phyloP scores from a whole-genome alignment of 2,113 vertebrate genomes.

The Ceyx margarethae region DNA sequence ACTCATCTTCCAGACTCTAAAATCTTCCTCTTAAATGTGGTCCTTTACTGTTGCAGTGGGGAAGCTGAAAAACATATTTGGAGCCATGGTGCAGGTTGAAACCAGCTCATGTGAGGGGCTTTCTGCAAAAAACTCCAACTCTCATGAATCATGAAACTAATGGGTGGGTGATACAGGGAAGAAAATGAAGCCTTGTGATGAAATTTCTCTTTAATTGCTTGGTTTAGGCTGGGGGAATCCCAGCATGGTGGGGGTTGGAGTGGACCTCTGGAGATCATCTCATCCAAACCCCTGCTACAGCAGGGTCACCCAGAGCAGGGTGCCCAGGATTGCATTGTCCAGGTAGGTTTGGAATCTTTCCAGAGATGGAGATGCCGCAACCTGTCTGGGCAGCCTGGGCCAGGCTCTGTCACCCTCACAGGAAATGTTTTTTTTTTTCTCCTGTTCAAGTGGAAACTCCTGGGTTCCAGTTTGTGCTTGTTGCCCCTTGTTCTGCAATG shows the following conservation, averaged over 20 bases:
- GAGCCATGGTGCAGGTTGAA: not conserved
- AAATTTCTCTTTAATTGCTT: not conserved
- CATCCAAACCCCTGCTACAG: no score
- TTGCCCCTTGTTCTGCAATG: not conserved
- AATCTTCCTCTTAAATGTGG: not conserved
- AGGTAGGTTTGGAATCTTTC: not conserved
- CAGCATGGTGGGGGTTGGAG: not conserved
- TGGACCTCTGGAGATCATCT: not conserved
- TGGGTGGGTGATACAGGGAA: not conserved
- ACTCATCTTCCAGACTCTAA: not conserved
- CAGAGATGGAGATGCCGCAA: not conserved
- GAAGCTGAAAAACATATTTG: not conserved
- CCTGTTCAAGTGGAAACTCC: not conserved
- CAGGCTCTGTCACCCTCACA: not conserved
- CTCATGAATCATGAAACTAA: not conserved
- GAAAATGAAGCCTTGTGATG: not conserved
- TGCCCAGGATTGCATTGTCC: not conserved
- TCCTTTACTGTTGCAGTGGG: not conserved
- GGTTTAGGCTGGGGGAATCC: not conserved
- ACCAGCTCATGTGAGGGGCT: fast-evolving
- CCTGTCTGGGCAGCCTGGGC: not conserved
- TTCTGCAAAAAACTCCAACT: not conserved
- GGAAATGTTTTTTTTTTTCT: not conserved
- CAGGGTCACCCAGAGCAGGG: not conserved
- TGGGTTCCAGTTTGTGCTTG: not conserved